Percentiles rank a stretch among this genome's conserved stretches.
Evolutionary conservation across 23 tunicate species (phyloP).

Genomic region (Styela clava): DNA sequence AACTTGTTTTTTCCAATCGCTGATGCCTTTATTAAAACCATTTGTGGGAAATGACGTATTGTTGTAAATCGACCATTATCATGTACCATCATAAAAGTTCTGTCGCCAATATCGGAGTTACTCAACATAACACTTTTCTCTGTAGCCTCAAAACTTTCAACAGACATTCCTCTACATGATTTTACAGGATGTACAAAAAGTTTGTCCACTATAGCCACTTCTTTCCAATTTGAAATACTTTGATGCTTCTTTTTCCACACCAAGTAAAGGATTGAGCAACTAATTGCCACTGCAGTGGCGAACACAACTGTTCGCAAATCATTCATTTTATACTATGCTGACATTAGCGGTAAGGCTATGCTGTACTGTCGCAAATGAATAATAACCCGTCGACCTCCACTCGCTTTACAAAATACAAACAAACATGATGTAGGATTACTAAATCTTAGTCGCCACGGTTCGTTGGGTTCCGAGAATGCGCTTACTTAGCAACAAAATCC

Average conservation of each 20-base stretch:
- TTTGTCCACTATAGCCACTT: slow-evolving; percentile 33
- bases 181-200: slow-evolving; percentile 40
- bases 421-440: too few species aligned
- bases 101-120: slow-evolving; percentile 9
- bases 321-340: not conserved
- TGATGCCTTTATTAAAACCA: slow-evolving; percentile 25
- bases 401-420: too few species aligned
- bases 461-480: too few species aligned
- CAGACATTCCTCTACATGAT: slow-evolving; percentile 28
- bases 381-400: too few species aligned
- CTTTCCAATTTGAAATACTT: slow-evolving; percentile 27
- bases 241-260: not conserved
- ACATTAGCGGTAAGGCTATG: too few species aligned
- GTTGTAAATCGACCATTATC: slow-evolving; percentile 37
- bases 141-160: not conserved
- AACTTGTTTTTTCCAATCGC: not conserved
- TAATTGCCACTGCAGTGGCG: not conserved
- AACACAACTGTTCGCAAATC: not conserved
- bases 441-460: too few species aligned
- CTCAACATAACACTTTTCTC: not conserved
- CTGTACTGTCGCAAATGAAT: too few species aligned
- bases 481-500: too few species aligned
- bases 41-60: slow-evolving; percentile 25
- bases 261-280: not conserved
- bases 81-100: slow-evolving; percentile 40